phyloP scores from a whole-genome alignment of 2,797 vertebrate species.

The Novumbra hubbsi region DNA sequence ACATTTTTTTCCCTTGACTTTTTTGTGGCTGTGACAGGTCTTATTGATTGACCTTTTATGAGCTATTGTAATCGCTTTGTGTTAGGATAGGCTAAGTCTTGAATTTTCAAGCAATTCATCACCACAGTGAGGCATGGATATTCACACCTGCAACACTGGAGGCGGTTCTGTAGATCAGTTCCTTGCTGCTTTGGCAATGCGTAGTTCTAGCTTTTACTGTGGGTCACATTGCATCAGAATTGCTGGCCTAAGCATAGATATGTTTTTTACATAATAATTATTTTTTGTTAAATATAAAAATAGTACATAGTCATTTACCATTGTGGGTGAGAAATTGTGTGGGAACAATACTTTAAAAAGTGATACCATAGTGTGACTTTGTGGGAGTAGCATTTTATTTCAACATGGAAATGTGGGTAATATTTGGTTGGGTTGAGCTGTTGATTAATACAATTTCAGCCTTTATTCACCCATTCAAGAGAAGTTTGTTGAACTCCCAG shows the following conservation, averaged over 20 bases:
- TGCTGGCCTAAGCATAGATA: constrained; percentile 55
- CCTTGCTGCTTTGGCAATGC: constrained; percentile 66
- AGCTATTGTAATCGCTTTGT: constrained; percentile 54
- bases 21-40: constrained; percentile 51
- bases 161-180: constrained; percentile 70
- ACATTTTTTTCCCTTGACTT: constrained; percentile 45
- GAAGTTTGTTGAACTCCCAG: too few relatives aligned
- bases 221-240: constrained; percentile 74
- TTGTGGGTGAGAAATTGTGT: too few relatives aligned
- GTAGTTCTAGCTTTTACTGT: constrained; percentile 58
- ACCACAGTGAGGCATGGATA: constrained; percentile 63
- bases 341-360: too few relatives aligned
- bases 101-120: constrained; percentile 75
- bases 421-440: too few relatives aligned
- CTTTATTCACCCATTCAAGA: too few relatives aligned
- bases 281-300: too few relatives aligned
- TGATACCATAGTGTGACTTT: too few relatives aligned
- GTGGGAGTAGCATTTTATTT: too few relatives aligned
- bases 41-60: constrained; percentile 65
- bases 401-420: too few relatives aligned
- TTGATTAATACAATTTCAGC: too few relatives aligned
- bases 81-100: constrained; percentile 64
- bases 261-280: too few relatives aligned
- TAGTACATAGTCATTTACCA: too few relatives aligned
- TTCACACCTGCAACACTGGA: constrained; percentile 79